These are phyloP conservation scores for Parauchenoglanis punctatus DNA, from an alignment of 2,797 vertebrate species.

Conservation along the genomic window DNA sequence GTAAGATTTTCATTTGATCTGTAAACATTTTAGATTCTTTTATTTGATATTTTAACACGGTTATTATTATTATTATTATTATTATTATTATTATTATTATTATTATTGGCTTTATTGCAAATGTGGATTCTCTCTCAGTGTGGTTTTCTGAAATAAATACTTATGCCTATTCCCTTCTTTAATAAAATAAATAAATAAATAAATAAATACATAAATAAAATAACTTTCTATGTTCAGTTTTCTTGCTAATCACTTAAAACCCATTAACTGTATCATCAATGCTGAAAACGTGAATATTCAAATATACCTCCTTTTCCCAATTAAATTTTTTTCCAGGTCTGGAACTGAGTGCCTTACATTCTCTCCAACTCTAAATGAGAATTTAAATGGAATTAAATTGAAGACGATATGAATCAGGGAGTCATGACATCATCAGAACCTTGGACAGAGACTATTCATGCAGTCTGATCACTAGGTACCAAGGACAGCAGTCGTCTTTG, in stretches of 20 bases:
- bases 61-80: background rate
- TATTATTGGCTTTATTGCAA: background rate
- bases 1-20: background rate
- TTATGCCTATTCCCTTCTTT: background rate
- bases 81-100: conserved; percentile 8
- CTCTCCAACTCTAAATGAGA: background rate
- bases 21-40: background rate
- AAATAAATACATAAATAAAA: background rate
- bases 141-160: background rate
- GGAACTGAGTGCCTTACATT: background rate
- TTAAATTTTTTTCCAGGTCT: background rate
- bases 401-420: background rate
- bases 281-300: background rate
- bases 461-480: background rate
- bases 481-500: no score
- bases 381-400: background rate
- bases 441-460: conserved; percentile 10
- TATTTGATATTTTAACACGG: background rate
- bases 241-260: background rate
- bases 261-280: background rate
- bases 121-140: background rate
- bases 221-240: background rate
- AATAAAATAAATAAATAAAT: background rate
- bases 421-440: background rate
- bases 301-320: background rate